phyloP scores from a whole-genome alignment of 2,113 vertebrate species.

The Epinephelus moara region DNA sequence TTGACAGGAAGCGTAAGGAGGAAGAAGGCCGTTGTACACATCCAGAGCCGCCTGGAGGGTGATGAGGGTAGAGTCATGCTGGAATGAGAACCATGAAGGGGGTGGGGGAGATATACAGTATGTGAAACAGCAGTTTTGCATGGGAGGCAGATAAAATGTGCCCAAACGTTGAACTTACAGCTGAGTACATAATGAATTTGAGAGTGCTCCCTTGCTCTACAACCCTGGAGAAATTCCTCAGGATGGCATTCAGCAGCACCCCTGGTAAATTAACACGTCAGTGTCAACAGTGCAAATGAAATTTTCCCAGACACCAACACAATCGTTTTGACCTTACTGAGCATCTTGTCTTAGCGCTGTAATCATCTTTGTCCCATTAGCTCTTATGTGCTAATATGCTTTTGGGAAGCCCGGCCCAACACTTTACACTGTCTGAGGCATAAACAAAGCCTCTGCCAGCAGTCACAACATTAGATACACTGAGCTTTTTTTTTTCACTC shows the following conservation, averaged over 20 bases:
- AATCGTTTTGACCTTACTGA: slow-evolving; percentile 55
- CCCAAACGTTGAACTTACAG: slow-evolving; percentile 83
- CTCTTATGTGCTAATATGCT: slow-evolving; percentile 50
- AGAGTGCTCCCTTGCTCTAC: slow-evolving; percentile 74
- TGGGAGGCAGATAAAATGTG: slow-evolving; percentile 16
- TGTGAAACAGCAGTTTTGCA: slow-evolving; percentile 4
- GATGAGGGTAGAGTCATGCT: slow-evolving; percentile 88
- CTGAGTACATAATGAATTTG: slow-evolving; percentile 91
- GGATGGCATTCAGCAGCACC: slow-evolving; percentile 87
- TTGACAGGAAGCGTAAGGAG: slow-evolving; percentile 91
- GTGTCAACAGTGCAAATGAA: slow-evolving; percentile 52
- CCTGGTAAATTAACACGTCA: slow-evolving; percentile 81
- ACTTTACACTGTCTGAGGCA: slow-evolving; percentile 22
- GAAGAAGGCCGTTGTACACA: slow-evolving; percentile 87
- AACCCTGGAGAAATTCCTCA: slow-evolving; percentile 85
- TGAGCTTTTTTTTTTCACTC: background rate
- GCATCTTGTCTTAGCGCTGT: slow-evolving; percentile 32
- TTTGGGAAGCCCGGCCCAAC: slow-evolving; percentile 21
- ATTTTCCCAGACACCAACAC: slow-evolving; percentile 44
- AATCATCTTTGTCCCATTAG: slow-evolving; percentile 56
- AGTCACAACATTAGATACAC: slow-evolving; percentile 35
- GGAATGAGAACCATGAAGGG: slow-evolving; percentile 57
- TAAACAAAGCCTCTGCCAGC: slow-evolving; percentile 54
- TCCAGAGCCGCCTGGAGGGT: slow-evolving; percentile 90
- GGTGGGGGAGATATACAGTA: slow-evolving; percentile 19